These are phyloP conservation scores for Ceratina japonica DNA, from an alignment of 1,140 invertebrate genomes.

Conservation along the genomic window DNA sequence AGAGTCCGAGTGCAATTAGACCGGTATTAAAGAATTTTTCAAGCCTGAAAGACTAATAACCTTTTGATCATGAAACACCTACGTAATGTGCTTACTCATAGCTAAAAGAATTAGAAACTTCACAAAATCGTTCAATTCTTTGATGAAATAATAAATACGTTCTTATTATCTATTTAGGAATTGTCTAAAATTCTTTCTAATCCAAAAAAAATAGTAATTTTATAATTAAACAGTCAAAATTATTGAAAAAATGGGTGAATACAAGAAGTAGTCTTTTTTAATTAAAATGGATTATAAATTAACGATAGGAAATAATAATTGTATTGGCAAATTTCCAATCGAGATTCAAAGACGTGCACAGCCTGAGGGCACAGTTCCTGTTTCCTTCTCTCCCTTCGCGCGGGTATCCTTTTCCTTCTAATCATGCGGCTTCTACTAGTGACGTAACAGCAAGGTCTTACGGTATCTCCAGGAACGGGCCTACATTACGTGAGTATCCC, in stretches of 20 bases:
- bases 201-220: too few species aligned
- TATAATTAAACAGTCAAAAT: neutral
- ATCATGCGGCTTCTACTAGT: constrained; percentile 54
- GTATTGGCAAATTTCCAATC: constrained; percentile 26
- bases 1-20: neutral
- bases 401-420: constrained; percentile 56
- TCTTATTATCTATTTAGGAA: too few species aligned
- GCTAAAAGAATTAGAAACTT: too few species aligned
- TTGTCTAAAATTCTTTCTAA: too few species aligned
- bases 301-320: neutral
- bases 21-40: neutral
- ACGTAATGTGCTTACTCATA: too few species aligned
- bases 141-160: too few species aligned
- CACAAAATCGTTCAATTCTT: neutral
- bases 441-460: constrained; percentile 67
- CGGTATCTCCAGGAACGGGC: constrained; percentile 64
- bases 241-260: neutral
- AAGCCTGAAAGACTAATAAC: neutral
- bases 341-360: constrained; percentile 25
- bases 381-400: constrained; percentile 45
- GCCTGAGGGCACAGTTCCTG: constrained; percentile 28
- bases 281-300: neutral
- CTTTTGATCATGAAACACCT: too few species aligned
- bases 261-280: neutral
- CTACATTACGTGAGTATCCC: constrained; percentile 65